Base-by-base conservation (phyloP, 2,888 invertebrate genomes). In the Pachydiplax longipennis region DNA sequence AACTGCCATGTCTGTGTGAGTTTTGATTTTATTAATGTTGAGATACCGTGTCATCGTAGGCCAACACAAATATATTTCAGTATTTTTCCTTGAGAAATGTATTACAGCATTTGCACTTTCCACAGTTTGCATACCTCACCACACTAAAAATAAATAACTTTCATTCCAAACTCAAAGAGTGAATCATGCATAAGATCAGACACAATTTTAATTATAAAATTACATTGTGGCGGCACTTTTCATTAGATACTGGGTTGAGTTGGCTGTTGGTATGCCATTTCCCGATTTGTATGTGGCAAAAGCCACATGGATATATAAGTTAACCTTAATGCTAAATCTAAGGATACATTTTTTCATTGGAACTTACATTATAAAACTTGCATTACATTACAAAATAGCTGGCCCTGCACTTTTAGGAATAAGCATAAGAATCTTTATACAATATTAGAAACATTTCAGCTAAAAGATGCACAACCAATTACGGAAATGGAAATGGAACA, bases 301-400 rank as follows among this genome's bases (percentile, higher is more conserved):
- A 87, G 87, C 87, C 87, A 87, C 87, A 61, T 87, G 65, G 40
- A 61, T 87, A 87, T 90, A 81, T 37, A 80, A 90, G 81, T 90
- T 90, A 73, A 81, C 90, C 81, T 90, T 81, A 80, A 90, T 58
- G 35, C 90, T 90, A 90, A 31, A n/a, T 90, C 58, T 81, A 80
- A 80, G 81, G 80, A 90, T 90, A 81, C 81, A 81, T 90, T 90
- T 90, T 90, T 90, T 53, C 90, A 81, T 90, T 61, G 58, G 81
- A 81, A 90, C 90, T 90, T 90, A 90, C 90, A 90, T 90, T 90
- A 90, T 90, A 90, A 90, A 90, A 90, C 80, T 80, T 81, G 81
- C 81, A 90, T 90, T 90, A 90, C 90, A 90, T 81, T 90, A 90
- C 90, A 90, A 90, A 90, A 90, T 90, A 90, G 80, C 90, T 90